phyloP scores from a whole-genome alignment of 2,888 invertebrate genomes.

The Latrodectus elegans region DNA sequence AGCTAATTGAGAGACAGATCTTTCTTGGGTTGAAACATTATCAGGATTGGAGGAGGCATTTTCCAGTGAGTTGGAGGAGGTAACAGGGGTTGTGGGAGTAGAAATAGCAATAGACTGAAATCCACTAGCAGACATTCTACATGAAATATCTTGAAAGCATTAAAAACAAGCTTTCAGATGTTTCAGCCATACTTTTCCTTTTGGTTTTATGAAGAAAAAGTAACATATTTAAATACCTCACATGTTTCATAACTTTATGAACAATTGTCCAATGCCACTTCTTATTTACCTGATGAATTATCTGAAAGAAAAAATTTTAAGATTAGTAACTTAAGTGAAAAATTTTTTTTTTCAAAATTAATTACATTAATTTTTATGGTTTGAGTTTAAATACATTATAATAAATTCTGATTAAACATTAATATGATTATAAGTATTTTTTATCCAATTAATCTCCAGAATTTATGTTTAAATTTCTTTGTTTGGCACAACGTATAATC shows the following conservation, averaged over 20 bases:
- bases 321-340: not conserved
- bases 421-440: too few species aligned
- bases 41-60: slow-evolving; percentile 36
- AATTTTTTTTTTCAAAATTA: not conserved
- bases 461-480: too few species aligned
- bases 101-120: slow-evolving; percentile 60
- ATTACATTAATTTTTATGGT: not conserved
- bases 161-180: slow-evolving; percentile 16
- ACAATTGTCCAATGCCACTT: slow-evolving; percentile 60
- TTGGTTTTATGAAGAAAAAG: slow-evolving; percentile 20
- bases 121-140: slow-evolving; percentile 66
- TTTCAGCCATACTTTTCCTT: slow-evolving; percentile 24
- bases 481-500: too few species aligned
- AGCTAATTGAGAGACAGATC: slow-evolving; percentile 21
- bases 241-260: slow-evolving; percentile 57
- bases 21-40: slow-evolving; percentile 32
- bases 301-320: slow-evolving; percentile 16
- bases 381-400: too few species aligned
- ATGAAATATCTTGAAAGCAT: slow-evolving; percentile 19
- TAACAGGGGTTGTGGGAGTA: slow-evolving; percentile 55
- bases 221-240: slow-evolving; percentile 12
- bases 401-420: too few species aligned
- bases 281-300: slow-evolving; percentile 22
- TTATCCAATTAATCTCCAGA: too few species aligned
- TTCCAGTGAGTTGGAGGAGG: slow-evolving; percentile 49